Conservation (phyloP, 2,888 invertebrate genomes). For the Danaus chrysippus region DNA sequence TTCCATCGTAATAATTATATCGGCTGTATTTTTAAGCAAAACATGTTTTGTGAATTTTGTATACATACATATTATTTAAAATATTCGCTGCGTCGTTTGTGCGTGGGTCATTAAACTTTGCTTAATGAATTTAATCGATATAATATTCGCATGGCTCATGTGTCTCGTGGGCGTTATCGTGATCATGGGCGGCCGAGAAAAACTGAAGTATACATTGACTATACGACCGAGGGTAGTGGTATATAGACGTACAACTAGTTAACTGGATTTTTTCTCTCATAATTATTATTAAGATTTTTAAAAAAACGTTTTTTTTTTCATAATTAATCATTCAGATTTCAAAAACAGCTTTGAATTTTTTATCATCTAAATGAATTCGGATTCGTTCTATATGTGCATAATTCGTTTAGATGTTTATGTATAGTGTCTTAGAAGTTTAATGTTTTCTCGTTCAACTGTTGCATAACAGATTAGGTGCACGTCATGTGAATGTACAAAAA, state of each 20-base stretch:
- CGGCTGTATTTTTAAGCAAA: neutral
- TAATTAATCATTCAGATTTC: too few relatives aligned
- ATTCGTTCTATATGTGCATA: too few relatives aligned
- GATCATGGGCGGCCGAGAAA: neutral
- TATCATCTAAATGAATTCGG: too few relatives aligned
- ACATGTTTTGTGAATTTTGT: slow-evolving; percentile 1
- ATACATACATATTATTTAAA: neutral
- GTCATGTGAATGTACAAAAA: neutral
- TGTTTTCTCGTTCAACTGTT: neutral
- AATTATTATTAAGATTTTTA: too few relatives aligned
- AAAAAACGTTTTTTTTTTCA: too few relatives aligned
- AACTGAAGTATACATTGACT: too few relatives aligned
- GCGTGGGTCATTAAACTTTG: slow-evolving; percentile 12
- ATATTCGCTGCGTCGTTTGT: neutral
- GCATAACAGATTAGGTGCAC: neutral
- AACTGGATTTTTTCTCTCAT: neutral
- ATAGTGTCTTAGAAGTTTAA: neutral
- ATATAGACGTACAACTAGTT: neutral
- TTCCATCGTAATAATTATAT: neutral
- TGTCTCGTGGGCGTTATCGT: neutral
- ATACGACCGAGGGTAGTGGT: too few relatives aligned
- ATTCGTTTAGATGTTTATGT: neutral
- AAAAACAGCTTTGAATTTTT: too few relatives aligned
- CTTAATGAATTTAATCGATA: slow-evolving; percentile 9
- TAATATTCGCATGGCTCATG: neutral